Conservation (phyloP, 2,888 invertebrate species). For the Priocnemis perturbator region DNA sequence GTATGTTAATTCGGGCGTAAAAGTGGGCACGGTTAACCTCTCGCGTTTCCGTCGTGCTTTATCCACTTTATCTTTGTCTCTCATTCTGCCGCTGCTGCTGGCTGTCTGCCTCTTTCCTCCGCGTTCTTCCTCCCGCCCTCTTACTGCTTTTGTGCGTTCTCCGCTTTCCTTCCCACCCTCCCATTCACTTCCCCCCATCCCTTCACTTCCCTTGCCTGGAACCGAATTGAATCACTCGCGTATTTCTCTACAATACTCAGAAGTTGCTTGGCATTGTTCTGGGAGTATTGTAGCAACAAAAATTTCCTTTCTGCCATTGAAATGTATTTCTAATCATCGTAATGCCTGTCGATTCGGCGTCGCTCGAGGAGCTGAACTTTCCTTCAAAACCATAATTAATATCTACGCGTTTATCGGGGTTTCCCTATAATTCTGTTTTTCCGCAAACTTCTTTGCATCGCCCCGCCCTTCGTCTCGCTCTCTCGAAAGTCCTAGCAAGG, state of each 20-base stretch:
- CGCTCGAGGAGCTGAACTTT: no score
- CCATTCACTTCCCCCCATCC: background rate
- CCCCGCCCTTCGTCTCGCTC: background rate
- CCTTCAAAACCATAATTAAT: no score
- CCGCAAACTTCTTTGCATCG: background rate
- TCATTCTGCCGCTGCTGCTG: background rate
- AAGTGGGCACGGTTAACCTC: constrained; percentile 49
- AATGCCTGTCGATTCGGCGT: background rate
- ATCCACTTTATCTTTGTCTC: constrained; percentile 17
- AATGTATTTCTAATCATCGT: background rate
- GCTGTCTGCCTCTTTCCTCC: constrained; percentile 9
- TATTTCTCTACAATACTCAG: background rate
- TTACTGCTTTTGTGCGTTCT: background rate
- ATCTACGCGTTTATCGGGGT: no score
- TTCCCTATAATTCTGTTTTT: constrained; percentile 3
- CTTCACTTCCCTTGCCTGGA: background rate
- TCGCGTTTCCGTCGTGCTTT: constrained; percentile 11
- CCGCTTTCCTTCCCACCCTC: background rate
- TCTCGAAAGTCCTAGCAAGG: background rate
- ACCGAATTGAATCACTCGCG: no score
- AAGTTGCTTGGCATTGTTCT: background rate
- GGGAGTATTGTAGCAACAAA: no score
- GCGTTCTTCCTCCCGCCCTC: background rate
- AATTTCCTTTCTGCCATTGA: background rate
- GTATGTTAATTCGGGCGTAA: constrained; percentile 54